phyloP scores from a whole-genome alignment of 2,113 vertebrate species.

The Loxodonta africana region DNA sequence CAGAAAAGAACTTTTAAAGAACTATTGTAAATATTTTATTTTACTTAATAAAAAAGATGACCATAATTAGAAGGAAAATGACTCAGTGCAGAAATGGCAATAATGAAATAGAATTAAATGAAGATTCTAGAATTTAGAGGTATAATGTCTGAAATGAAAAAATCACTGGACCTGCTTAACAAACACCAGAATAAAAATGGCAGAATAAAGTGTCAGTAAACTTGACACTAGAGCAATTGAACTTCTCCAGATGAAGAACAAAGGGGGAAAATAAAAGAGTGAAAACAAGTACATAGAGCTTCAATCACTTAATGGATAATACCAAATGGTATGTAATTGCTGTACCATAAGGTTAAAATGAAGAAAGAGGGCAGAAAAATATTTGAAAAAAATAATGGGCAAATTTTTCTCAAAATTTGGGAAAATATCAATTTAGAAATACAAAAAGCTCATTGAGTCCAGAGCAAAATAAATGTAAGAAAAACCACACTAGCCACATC shows the following conservation, averaged over 20 bases:
- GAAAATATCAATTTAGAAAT: conserved; percentile 3
- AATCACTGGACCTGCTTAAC: background rate
- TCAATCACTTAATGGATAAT: background rate
- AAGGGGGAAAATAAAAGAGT: background rate
- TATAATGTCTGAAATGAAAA: background rate
- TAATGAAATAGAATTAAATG: background rate
- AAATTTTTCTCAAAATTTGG: background rate
- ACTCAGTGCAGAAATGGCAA: background rate
- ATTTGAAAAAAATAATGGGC: background rate
- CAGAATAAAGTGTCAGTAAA: too few relatives aligned
- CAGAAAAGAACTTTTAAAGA: conserved; percentile 2
- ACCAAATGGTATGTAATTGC: background rate
- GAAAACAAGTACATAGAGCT: background rate
- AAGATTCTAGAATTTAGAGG: background rate
- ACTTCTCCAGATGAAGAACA: background rate
- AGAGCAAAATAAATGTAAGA: background rate
- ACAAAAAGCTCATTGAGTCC: background rate
- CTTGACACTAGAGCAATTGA: background rate
- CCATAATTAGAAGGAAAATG: conserved; percentile 28
- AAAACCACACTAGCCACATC: background rate
- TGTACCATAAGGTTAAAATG: background rate
- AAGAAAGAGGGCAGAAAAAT: background rate
- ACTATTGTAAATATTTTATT: background rate
- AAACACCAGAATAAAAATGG: background rate
- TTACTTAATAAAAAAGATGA: conserved; percentile 5